Percentiles rank a stretch among this genome's conserved stretches.
Conservation (phyloP, 53 echinoderm and acorn worm genomes). For the Antedon mediterranea region DNA sequence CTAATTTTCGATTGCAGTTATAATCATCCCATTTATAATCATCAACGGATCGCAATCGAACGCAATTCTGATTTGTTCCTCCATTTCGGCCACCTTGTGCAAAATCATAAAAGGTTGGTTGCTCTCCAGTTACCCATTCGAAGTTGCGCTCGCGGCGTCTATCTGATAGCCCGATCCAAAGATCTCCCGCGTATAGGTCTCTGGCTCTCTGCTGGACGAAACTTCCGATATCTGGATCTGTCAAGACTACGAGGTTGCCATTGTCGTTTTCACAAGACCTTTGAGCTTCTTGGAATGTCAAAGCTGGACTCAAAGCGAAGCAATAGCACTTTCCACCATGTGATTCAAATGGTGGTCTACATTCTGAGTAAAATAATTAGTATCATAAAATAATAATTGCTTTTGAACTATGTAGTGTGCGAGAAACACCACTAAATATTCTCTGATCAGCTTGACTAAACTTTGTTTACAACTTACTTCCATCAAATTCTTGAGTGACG, state of each 20-base stretch:
- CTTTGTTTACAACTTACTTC: too few relatives aligned
- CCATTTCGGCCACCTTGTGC: not conserved
- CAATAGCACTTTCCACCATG: not conserved
- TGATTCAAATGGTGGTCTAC: not conserved
- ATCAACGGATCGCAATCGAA: not conserved
- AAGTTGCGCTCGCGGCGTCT: not conserved
- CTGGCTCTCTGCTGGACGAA: not conserved
- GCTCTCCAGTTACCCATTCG: not conserved
- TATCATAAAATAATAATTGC: too few relatives aligned
- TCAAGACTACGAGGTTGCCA: not conserved
- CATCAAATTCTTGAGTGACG: not conserved
- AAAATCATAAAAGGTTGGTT: not conserved
- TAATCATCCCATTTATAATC: not conserved
- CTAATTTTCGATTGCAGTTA: not conserved
- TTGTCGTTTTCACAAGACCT: not conserved
- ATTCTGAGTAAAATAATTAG: not conserved
- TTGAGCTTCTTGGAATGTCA: not conserved
- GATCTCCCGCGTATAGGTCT: not conserved
- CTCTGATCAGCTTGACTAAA: too few relatives aligned
- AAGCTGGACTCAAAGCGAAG: not conserved
- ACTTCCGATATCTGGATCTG: not conserved
- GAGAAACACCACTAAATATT: too few relatives aligned
- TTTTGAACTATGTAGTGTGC: too few relatives aligned
- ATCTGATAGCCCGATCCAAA: not conserved
- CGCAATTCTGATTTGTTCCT: not conserved